A percentile compares a stretch with the other conserved stretches of the same genome.
Conservation (phyloP, 1,140 invertebrate genomes). For the Megalonaias nervosa region DNA sequence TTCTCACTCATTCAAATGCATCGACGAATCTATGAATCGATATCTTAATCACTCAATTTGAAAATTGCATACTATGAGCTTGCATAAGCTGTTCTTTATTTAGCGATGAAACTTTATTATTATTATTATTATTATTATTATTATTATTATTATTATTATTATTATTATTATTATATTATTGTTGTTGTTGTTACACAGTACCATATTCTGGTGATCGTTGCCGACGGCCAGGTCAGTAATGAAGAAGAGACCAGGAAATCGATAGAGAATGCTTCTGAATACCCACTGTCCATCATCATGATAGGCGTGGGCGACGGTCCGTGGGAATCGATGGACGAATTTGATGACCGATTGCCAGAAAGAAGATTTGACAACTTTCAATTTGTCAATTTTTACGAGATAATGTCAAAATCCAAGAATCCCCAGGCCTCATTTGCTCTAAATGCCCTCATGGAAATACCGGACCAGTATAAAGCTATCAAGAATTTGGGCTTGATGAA, state of each 20-base stretch:
- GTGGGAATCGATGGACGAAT: constrained; percentile 73
- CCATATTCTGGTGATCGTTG: constrained; percentile 73
- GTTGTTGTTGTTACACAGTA: constrained; percentile 68
- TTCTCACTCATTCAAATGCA: too few relatives aligned
- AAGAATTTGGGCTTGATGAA: constrained; percentile 57
- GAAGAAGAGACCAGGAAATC: constrained; percentile 70
- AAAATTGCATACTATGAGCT: too few relatives aligned
- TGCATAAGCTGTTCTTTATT: too few relatives aligned
- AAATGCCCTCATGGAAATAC: constrained; percentile 73
- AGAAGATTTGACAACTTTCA: constrained; percentile 75
- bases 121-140: too few relatives aligned
- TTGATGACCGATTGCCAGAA: constrained; percentile 72
- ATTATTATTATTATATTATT: too few relatives aligned
- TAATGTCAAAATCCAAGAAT: constrained; percentile 56
- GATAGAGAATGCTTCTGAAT: constrained; percentile 73
- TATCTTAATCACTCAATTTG: too few relatives aligned
- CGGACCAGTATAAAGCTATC: constrained; percentile 73
- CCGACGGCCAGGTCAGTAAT: constrained; percentile 73
- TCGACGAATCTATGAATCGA: too few relatives aligned
- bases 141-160: too few relatives aligned
- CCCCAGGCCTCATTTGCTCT: constrained; percentile 70
- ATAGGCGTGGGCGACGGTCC: constrained; percentile 75
- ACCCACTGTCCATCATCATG: constrained; percentile 74
- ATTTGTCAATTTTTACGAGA: constrained; percentile 72
- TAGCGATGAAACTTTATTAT: too few relatives aligned